Conservation (phyloP, 2,797 vertebrate species). For the Typhlichthys subterraneus region DNA sequence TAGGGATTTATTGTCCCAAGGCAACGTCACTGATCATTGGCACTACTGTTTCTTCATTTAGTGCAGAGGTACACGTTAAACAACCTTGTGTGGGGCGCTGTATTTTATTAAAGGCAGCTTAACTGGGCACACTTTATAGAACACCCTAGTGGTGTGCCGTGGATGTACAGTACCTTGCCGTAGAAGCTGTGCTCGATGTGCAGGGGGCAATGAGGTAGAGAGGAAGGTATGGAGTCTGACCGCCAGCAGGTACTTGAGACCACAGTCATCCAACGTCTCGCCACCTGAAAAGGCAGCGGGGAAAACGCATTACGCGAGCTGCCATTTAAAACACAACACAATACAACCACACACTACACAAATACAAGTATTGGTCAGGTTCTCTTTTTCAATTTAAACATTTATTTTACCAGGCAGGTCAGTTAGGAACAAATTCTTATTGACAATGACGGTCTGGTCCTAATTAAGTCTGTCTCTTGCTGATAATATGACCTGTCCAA, state of each 20-base stretch:
- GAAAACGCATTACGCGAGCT: background rate
- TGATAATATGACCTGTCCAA: too few species aligned
- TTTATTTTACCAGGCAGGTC: too few species aligned
- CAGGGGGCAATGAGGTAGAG: conserved; percentile 90
- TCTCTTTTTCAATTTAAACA: too few species aligned
- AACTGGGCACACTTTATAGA: too few species aligned
- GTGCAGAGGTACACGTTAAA: background rate
- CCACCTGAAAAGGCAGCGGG: conserved; percentile 79
- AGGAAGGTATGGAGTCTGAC: conserved; percentile 95
- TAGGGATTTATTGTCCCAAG: too few species aligned
- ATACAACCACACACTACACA: background rate
- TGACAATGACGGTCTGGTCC: too few species aligned
- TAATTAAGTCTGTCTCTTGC: too few species aligned
- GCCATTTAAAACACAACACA: conserved; percentile 3
- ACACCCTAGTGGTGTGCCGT: background rate
- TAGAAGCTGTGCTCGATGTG: conserved; percentile 88
- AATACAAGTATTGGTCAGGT: too few species aligned
- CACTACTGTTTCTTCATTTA: too few species aligned
- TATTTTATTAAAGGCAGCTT: too few species aligned
- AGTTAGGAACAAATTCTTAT: too few species aligned
- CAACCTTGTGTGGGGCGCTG: background rate
- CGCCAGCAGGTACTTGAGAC: conserved; percentile 93
- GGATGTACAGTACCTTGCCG: conserved; percentile 82
- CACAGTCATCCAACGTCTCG: conserved; percentile 96
- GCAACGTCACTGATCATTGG: too few species aligned